Percentiles rank a stretch among this genome's conserved stretches.
Evolutionary conservation across 2,888 invertebrate species (phyloP).

Genomic region (Harpagoxenus sublaevis): DNA sequence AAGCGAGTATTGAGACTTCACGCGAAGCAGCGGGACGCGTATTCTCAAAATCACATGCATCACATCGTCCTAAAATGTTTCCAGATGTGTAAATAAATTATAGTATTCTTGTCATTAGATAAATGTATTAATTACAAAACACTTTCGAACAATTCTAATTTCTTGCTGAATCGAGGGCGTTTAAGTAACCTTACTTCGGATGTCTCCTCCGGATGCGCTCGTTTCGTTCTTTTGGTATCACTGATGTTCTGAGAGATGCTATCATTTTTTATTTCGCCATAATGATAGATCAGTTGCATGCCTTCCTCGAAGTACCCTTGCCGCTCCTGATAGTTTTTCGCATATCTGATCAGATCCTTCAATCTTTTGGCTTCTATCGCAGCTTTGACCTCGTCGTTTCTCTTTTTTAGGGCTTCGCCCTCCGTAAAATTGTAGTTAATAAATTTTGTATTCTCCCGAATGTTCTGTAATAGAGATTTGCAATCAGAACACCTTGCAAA

Average conservation of each 20-base stretch:
- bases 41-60: constrained; percentile 83
- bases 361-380: constrained; percentile 78
- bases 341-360: constrained; percentile 81
- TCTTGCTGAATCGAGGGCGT: background rate
- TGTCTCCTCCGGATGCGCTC: constrained; percentile 73
- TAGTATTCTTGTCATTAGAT: background rate
- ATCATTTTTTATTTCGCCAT: constrained; percentile 61
- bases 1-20: constrained; percentile 81
- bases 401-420: constrained; percentile 80
- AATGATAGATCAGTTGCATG: constrained; percentile 84
- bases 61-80: constrained; percentile 81
- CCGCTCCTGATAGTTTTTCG: constrained; percentile 81
- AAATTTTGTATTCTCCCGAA: constrained; percentile 77
- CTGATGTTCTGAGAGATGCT: constrained; percentile 45
- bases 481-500: background rate
- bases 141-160: background rate
- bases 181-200: constrained; percentile 70
- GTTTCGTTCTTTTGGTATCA: constrained; percentile 75
- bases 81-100: background rate
- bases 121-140: background rate
- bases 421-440: constrained; percentile 83
- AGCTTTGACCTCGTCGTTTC: constrained; percentile 78
- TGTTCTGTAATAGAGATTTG: constrained; percentile 72
- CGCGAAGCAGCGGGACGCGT: constrained; percentile 79
- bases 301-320: constrained; percentile 84